Percentiles rank a stretch among this genome's conserved stretches.
Conservation (phyloP, 1,140 invertebrate species). For the Nephila pilipes region DNA sequence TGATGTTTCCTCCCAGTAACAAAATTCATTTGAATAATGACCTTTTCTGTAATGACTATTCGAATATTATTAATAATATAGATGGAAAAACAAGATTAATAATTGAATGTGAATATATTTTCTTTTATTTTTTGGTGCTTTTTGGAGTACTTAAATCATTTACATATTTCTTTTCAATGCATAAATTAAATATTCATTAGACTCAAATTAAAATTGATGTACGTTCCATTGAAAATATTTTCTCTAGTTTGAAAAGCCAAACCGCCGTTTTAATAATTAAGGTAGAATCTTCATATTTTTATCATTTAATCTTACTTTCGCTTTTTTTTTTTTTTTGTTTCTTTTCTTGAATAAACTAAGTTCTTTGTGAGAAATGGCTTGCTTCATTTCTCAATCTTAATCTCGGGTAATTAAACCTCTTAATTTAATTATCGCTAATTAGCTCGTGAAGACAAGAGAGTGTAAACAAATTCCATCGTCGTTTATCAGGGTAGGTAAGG, state of each 20-base stretch:
- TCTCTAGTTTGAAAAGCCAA: neutral
- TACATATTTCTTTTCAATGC: neutral
- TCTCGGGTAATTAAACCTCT: constrained; percentile 68
- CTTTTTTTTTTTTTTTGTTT: too few relatives aligned
- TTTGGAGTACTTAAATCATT: neutral
- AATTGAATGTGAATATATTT: too few relatives aligned
- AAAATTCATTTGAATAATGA: too few relatives aligned
- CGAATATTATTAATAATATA: too few relatives aligned
- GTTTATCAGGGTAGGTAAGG: constrained; percentile 47
- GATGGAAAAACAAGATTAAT: too few relatives aligned
- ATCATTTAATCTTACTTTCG: neutral
- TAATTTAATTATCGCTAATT: constrained; percentile 74
- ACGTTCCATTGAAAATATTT: neutral
- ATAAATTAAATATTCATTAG: neutral
- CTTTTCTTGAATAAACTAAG: neutral
- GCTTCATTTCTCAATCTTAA: constrained; percentile 64
- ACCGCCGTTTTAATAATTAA: neutral
- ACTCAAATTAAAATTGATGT: neutral
- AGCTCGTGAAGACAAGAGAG: constrained; percentile 47
- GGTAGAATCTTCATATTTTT: neutral
- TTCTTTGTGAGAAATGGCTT: neutral
- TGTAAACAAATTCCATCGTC: constrained; percentile 64
- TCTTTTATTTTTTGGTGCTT: neutral
- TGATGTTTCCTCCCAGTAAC: too few relatives aligned
- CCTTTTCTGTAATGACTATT: too few relatives aligned